Base-by-base conservation (phyloP, 53 echinoderm and acorn worm species). In the Pentamera pediparva region DNA sequence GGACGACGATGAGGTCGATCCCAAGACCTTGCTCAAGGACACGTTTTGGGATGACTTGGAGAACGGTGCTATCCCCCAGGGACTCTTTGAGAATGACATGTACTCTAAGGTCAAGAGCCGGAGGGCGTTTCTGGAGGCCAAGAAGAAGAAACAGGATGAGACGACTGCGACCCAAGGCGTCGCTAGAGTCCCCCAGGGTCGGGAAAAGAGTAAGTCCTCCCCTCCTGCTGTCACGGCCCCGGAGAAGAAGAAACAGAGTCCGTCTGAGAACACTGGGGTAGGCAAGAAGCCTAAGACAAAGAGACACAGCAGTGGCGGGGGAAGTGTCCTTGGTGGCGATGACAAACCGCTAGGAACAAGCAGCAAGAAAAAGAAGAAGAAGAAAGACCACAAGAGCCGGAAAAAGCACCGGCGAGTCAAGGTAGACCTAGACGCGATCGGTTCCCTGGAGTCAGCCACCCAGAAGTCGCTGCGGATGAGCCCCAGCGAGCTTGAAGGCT, bases 31-130 rank as follows among this genome's bases (percentile, higher is more conserved):
- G n/a, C 63, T 91, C 19, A 91, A 89, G 69, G 98, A 98, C 61
- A 88, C 98, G 30, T 98, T 98, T 39, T 98, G 98, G 98, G 83
- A 90, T 21, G 80, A 98, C 49, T 89, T 98, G 2, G 88, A 98
- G 61, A 85, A 92, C 56, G 98, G 98, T 39, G 59, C 82, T 28
- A 86, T 90, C 45, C 56, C 59, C 17, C 79, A 81, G 19, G 69
- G 75, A 5, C 83, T 83, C 22, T 84, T 84, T 62, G 78, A 78
- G 60, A 84, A 77, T 0, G 98, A 98, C 64, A 98, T 98, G 98
- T 98, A 98, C 75, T 98, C 98, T 33, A 98, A 98, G 84, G 92
- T 92, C 17, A 92, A 92, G 57, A 89, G 86, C 62, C 70, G 92
- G 27, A 76, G 92, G 39, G 92, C 92, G 15, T 76, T 74, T 9